These are phyloP conservation scores for Cephalopachus bancanus DNA, from an alignment of 2,797 vertebrate genomes.

Conservation along the genomic window DNA sequence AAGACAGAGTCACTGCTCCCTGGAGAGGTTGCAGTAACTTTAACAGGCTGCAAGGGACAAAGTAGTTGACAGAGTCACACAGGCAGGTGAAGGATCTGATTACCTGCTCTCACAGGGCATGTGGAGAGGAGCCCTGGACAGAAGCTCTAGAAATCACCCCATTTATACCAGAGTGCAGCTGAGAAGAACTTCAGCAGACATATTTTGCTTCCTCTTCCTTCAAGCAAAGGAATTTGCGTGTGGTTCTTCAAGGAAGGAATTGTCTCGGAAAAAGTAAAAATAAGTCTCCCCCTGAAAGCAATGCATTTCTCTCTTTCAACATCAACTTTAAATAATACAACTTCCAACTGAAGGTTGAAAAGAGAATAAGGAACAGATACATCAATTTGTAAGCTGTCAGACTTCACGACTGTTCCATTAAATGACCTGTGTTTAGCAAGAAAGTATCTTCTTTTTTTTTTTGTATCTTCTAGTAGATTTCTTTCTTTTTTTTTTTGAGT, in stretches of 20 bases:
- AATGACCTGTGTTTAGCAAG: background rate
- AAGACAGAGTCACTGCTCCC: background rate
- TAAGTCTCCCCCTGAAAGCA: background rate
- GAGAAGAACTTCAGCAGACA: background rate
- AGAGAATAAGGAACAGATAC: background rate
- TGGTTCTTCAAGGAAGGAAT: background rate
- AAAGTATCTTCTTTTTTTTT: background rate
- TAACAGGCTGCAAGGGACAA: background rate
- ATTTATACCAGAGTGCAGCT: background rate
- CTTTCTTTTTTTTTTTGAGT: too few relatives aligned
- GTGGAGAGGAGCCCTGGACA: background rate
- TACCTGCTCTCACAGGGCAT: rapidly evolving
- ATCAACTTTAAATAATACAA: background rate
- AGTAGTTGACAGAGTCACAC: background rate
- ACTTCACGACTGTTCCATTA: too few relatives aligned
- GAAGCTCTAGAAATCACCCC: background rate
- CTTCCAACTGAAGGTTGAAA: background rate
- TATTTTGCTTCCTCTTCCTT: background rate
- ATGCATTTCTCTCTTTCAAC: background rate
- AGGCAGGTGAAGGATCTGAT: background rate
- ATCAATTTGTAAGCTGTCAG: background rate
- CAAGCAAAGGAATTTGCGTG: too few relatives aligned
- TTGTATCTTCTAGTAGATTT: too few relatives aligned
- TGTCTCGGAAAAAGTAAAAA: background rate
- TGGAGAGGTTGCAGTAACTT: background rate